Percentiles rank a stretch among this genome's conserved stretches.
Evolutionary conservation across 2,113 vertebrate genomes (phyloP).

Genomic region (Macrotus californicus): DNA sequence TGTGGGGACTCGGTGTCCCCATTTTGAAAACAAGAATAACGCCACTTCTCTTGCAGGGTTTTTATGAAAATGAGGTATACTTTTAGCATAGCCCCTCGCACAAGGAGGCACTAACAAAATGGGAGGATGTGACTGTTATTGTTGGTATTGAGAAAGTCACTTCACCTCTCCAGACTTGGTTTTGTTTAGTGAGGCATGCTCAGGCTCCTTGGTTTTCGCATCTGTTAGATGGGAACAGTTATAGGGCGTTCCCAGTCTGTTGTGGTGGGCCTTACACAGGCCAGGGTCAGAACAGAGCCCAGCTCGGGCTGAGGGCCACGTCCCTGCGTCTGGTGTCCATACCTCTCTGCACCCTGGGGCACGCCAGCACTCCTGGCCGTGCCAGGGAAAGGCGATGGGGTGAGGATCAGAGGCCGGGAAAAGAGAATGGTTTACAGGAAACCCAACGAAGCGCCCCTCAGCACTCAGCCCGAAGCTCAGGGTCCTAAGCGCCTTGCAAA

Average conservation of each 20-base stretch:
- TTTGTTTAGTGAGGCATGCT: background rate
- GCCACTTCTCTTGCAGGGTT: background rate
- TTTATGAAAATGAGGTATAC: background rate
- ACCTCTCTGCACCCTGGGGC: accelerated
- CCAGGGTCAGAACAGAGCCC: background rate
- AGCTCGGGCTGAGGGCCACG: background rate
- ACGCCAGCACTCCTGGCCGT: background rate
- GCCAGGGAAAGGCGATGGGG: background rate
- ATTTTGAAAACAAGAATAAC: background rate
- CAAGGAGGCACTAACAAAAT: background rate
- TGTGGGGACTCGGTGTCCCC: background rate
- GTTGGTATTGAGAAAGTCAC: background rate
- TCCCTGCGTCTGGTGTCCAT: background rate
- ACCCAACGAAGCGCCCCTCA: background rate
- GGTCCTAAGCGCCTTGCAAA: background rate
- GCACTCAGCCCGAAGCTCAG: background rate
- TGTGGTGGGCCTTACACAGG: no score
- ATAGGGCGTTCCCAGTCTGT: accelerated
- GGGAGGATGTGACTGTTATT: background rate
- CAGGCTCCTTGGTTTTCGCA: background rate
- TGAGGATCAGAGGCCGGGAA: background rate
- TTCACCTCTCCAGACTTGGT: background rate
- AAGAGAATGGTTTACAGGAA: background rate
- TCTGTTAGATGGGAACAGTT: background rate
- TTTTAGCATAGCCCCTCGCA: background rate